Base-by-base conservation (phyloP, 2,888 invertebrate genomes). In the Synanthedon vespiformis region DNA sequence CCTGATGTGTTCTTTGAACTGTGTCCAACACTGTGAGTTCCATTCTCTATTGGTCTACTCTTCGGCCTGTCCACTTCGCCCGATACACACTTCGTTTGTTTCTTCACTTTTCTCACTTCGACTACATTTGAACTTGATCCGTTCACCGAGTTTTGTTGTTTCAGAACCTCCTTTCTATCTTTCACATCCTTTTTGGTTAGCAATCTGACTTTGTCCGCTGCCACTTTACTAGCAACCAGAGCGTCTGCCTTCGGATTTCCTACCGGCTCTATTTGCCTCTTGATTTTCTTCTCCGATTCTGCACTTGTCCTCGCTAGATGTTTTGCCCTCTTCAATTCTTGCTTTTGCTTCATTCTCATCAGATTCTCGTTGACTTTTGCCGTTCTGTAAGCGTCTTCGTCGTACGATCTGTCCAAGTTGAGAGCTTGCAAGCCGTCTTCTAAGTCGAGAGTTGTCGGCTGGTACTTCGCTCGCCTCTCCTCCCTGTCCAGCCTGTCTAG, bases 361-460 rank as follows among this genome's bases (percentile, higher is more conserved):
- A 88, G 59, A 48, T 84, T 83, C 63, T 90, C 89, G 58, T 82
- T 88, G 0, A 89, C 84, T 62, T 89, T 89, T 16, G 88, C 80
- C 14, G 88, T 88, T 56, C 88, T 67, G 50, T 83, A 84, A 41
- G 72, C 63, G 51, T 83, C 81, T 47, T 84, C 83, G 55, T 84
- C 85, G 57, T 82, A 77, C 1, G 80, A 72, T 57, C 77, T 79
- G 66, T 87, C 88, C 4, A 90, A 68, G 53, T 83, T 82, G 50
- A 90, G 61, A 27, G 87, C 89, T 64, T 88, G 89, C 6, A 90
- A 61, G 0, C 88, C 88, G 52, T 90, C 90, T 61, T 91, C 91
- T 51, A 90, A 60, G 58, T 89, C 89, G 2, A 89, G 74, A 0
- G 88, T 82, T 0, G 88, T 87, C 1, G 84, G 87, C 61, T 88